Evolutionary conservation across 2,113 vertebrate genomes (phyloP).

Genomic region (Leptocoma aspasia): DNA sequence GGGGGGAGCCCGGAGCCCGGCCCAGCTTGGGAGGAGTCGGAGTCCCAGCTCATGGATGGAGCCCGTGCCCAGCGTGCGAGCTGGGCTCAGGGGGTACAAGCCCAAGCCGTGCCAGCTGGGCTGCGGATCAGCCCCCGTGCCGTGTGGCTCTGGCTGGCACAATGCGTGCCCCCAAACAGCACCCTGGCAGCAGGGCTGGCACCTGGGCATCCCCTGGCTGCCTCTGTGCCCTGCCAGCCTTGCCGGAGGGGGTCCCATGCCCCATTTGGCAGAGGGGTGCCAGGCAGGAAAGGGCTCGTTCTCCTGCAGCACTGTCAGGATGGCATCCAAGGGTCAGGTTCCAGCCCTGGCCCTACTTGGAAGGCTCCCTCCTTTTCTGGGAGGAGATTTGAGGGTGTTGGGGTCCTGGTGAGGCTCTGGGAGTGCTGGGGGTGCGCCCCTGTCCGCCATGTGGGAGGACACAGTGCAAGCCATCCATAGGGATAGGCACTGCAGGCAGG

Average conservation of each 20-base stretch:
- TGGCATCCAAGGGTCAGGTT: background rate
- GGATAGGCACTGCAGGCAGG: background rate
- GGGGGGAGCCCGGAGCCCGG: background rate
- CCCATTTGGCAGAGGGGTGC: background rate
- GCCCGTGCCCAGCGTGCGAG: fast-evolving
- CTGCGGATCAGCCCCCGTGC: background rate
- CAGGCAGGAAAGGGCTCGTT: fast-evolving
- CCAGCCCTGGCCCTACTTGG: background rate
- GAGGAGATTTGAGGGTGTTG: background rate
- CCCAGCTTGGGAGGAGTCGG: fast-evolving
- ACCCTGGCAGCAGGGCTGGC: background rate
- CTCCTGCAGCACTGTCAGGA: too few relatives aligned
- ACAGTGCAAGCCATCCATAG: fast-evolving
- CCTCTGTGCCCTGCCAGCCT: background rate
- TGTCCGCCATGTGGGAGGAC: fast-evolving
- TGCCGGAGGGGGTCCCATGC: fast-evolving
- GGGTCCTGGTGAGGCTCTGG: background rate
- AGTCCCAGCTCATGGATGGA: background rate
- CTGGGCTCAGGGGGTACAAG: too few relatives aligned
- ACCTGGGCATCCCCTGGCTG: background rate
- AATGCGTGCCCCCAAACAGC: fast-evolving
- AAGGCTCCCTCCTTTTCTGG: background rate
- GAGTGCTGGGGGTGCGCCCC: background rate
- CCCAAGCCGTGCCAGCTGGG: fast-evolving
- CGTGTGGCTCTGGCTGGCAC: background rate